Conservation (phyloP, 1,140 invertebrate species). For the Nylanderia fulva region DNA sequence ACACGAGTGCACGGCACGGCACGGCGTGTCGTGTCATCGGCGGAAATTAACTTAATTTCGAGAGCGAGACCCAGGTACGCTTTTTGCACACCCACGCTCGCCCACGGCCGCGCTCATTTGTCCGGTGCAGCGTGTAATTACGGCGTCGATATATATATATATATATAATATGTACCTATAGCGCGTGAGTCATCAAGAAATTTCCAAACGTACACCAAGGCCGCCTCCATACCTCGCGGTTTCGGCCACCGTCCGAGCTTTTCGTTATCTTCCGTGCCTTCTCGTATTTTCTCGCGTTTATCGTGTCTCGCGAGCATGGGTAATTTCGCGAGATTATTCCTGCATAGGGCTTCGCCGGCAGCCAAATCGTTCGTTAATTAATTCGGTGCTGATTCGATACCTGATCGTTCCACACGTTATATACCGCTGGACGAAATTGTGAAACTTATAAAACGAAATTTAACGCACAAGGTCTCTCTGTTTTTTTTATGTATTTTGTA, state of each 20-base stretch:
- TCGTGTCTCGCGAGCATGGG: conserved; percentile 7
- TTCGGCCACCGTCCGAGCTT: conserved; percentile 35
- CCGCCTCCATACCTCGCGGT: conserved; percentile 6
- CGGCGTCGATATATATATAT: conserved; percentile 44
- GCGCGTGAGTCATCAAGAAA: conserved; percentile 67
- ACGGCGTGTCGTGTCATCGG: conserved; percentile 64
- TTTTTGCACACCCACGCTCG: conserved; percentile 66
- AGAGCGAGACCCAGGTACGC: not conserved
- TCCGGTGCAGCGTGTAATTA: conserved; percentile 62
- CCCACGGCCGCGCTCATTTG: conserved; percentile 50
- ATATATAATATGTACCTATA: too few relatives aligned
- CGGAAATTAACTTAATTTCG: conserved; percentile 71
- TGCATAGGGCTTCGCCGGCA: not conserved
- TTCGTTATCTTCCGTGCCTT: conserved; percentile 44
- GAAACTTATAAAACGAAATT: conserved; percentile 12
- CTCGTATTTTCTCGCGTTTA: conserved; percentile 54
- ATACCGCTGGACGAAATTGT: conserved; percentile 12
- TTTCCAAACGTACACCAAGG: conserved; percentile 57
- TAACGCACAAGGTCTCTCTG: not conserved
- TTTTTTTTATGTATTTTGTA: too few relatives aligned
- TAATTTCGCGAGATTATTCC: conserved; percentile 47
- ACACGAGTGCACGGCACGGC: not conserved
- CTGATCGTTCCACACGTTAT: not conserved
- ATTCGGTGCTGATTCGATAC: conserved; percentile 31
- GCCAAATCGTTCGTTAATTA: conserved; percentile 42